Evolutionary conservation across 2,797 vertebrate genomes (phyloP), one percentile per base, ranked within the genome.

Genomic region (Rhinoraja longicauda): DNA sequence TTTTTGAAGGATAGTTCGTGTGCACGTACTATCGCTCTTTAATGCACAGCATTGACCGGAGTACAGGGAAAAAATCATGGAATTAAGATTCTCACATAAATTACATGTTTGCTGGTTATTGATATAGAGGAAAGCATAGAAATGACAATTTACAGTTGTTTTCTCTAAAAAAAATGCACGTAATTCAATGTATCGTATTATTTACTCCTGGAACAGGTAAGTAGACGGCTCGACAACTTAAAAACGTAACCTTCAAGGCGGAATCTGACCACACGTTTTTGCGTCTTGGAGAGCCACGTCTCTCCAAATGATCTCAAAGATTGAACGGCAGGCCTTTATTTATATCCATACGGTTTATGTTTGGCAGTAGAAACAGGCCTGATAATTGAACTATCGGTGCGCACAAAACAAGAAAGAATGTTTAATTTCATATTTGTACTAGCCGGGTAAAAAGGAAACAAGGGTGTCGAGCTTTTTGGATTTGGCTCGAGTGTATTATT

Each of bases 251-350:
- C 70, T 72, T 45, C 72, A 39, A 57, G 39, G 39, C 21, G 70
- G 72, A 92, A 92, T 53, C 39, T 53, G 39, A 6, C 21, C 36
- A 72, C 36, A 67, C 62, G 57, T 86, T 86, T 72, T 21, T 73
- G 90, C 70, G 10, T 91, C 90, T 91, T 91, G 26, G 67, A 90
- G 64, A 91, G 90, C 64, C 90, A 91, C 67, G 90, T 92, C 90
- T 75, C 67, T 72, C 32, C 90, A 73, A 64, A 88, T 62, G 21
- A 92, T 72, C 88, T 91, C 67, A 29, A 91, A 72, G n/a, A 73
- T 26, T 73, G 26, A 72, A 92, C 39, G 26, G 36, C 70, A 92
- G 90, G 90, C 90, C 90, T 72, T 15, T 84, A 53, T 57, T 59
- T 57, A 36, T 67, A 91, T 4, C 88, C 39, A 10, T 36, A 36